Evolutionary conservation across 2,888 invertebrate genomes (phyloP).

Genomic region (Teleogryllus oceanicus): DNA sequence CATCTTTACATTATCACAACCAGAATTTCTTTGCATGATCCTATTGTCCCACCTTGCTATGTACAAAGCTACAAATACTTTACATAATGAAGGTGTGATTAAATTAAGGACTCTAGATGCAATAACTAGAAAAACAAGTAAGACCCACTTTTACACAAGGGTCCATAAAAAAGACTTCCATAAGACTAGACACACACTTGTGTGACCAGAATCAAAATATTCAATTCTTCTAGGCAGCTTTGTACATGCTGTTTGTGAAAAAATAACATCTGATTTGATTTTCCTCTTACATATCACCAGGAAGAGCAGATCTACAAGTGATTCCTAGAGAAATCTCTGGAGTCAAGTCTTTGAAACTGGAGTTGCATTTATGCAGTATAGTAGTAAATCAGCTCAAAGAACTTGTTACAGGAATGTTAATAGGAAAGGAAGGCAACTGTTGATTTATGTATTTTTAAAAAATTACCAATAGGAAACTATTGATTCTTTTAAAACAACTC

Average conservation of each 20-base stretch:
- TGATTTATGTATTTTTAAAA: no score
- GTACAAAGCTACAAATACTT: slow-evolving; percentile 18
- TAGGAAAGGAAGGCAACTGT: no score
- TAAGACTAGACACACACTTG: not conserved
- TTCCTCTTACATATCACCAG: not conserved
- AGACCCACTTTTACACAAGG: no score
- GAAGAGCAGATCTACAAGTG: not conserved
- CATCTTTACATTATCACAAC: slow-evolving; percentile 10
- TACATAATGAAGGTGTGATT: not conserved
- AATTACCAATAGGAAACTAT: no score
- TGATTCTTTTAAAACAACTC: no score
- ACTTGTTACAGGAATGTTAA: no score
- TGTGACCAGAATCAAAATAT: slow-evolving; percentile 1
- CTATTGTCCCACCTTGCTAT: not conserved
- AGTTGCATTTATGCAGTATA: not conserved
- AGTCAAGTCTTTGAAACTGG: not conserved
- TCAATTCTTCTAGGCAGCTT: not conserved
- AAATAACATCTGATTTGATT: not conserved
- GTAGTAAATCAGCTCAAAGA: no score
- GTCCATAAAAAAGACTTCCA: not conserved
- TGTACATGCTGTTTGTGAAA: slow-evolving; percentile 18
- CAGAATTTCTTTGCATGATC: not conserved
- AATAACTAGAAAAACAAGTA: no score
- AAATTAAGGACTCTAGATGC: no score
- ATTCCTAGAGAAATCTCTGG: not conserved